Evolutionary conservation across 2,888 invertebrate genomes (phyloP), one percentile per base, ranked within the genome.

Genomic region (Panopea generosa): DNA sequence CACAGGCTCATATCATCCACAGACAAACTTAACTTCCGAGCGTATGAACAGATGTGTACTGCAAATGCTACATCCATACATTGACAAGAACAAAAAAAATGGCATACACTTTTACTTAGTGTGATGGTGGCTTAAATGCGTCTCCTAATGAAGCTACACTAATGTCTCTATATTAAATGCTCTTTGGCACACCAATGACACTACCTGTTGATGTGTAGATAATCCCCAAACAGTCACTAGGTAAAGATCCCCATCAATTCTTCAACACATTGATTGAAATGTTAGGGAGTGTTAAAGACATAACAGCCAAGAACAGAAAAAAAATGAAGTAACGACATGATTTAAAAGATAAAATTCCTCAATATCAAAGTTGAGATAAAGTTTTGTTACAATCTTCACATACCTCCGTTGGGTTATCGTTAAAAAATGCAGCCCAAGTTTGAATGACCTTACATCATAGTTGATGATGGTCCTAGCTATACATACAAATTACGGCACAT

Each of bases 71-170:
- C 53, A 77, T 26, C 50, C 76, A 1, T 80, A 84, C 43, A 45
- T 66, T 16, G 47, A 74, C 18, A 57, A 47, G 49, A 59, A 77
- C 79, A 84, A 47, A 45, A 60, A 3, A 70, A 81, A 43, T 77
- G 79, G 82, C 67, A 81, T 38, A 45, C 63, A 9, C 22, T 73
- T 22, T 56, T 82, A 33, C 82, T 82, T 16, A 53, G 69, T 22
- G 57, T 77, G 2, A 76, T 84, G 75, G 82, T 82, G 81, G 81
- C 84, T 40, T 84, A 22, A 27, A 82, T 4, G 63, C 59, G 33
- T 43, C 75, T 14, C 81, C 79, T n/a, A 75, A 77, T 38, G 63
- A 80, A 40, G 73, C 80, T 2, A 78, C 83, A 38, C 62, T 65
- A 9, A 73, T 75, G 16, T 76, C 77, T 4, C 77, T 77, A 20